Conservation (phyloP, 2,888 invertebrate genomes). For the Agriotes lineatus region DNA sequence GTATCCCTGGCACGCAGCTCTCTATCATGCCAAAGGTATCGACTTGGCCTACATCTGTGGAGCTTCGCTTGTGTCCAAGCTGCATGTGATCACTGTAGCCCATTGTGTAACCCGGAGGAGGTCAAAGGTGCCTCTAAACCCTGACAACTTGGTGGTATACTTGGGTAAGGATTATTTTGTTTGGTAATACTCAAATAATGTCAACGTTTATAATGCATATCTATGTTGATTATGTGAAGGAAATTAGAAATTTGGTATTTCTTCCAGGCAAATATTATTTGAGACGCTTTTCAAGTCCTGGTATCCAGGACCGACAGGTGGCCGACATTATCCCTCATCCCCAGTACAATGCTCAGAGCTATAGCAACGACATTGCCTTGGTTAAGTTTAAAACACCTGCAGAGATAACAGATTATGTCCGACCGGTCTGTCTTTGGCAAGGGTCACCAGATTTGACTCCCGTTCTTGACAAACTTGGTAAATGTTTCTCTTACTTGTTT, state of each 20-base stretch:
- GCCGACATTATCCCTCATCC: slow-evolving; percentile 58
- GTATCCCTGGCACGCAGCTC: slow-evolving; percentile 78
- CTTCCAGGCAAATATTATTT: slow-evolving; percentile 61
- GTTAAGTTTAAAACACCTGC: slow-evolving; percentile 55
- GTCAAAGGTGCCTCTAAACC: slow-evolving; percentile 50
- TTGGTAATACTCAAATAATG: not conserved
- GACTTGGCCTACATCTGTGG: slow-evolving; percentile 62
- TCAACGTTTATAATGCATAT: not conserved
- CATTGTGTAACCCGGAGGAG: slow-evolving; percentile 61
- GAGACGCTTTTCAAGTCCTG: slow-evolving; percentile 60
- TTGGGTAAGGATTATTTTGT: slow-evolving; percentile 51
- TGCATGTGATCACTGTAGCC: slow-evolving; percentile 60
- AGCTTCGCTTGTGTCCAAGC: slow-evolving; percentile 57
- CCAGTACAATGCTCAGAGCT: slow-evolving; percentile 57
- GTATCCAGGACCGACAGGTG: slow-evolving; percentile 61
- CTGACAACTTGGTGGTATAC: slow-evolving; percentile 58
- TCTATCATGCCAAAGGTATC: slow-evolving; percentile 69
- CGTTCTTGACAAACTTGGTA: slow-evolving; percentile 54
- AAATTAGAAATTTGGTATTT: no score
- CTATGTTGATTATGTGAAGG: no score
- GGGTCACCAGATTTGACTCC: slow-evolving; percentile 49
- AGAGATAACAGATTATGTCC: slow-evolving; percentile 60
- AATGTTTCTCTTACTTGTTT: not conserved
- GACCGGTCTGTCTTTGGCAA: slow-evolving; percentile 63
- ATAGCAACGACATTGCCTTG: slow-evolving; percentile 61